Base-by-base conservation (phyloP, 2,113 vertebrate species). In the Barbus barbus region DNA sequence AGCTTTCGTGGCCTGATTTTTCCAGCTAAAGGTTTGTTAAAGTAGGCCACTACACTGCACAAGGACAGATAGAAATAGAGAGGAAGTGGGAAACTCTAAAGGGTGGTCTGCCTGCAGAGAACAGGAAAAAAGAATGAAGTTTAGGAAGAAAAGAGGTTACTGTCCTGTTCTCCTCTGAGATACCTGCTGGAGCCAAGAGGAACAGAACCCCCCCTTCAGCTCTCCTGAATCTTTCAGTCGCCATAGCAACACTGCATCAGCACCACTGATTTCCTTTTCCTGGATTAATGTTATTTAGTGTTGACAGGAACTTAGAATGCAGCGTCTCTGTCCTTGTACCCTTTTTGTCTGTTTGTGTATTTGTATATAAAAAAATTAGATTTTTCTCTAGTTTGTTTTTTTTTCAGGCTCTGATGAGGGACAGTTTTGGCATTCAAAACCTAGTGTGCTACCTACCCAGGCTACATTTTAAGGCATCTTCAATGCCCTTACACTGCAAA, bases 171-270 rank as follows among this genome's bases (percentile, higher is more conserved):
- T 48, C 14, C 72, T 51, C 6, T 28, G 6, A 74, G 26, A 63
- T 63, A 63, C 60, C 60, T 63, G 60, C 60, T 63, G 71, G 33
- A 72, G 69, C 20, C 69, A 44, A 26, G 28, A 69, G 16, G 31
- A 87, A 88, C 51, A 61, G 51, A 28, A 61, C 76, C 65, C 26
- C 33, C 38, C 36, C 1, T 9, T 9, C 41, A 11, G 18, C 72
- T 78, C 82, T 83, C 22, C 28, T 81, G 86, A 41, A 61, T 24
- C 13, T 4, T 75, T 60, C 2, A 0, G 90, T 94, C 72, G 75
- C 88, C 87, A 91, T 92, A 88, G 91, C 87, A 92, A 93, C 90
- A 38, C 72, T 84, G 71, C 84, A 36, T 84, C 81, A 26, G 51
- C 67, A 53, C 44, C 56, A 28, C 9, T 80, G 67, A 46, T 85